These are phyloP conservation scores for Rhamnusium bicolor DNA, from an alignment of 2,888 invertebrate species.

Conservation along the genomic window DNA sequence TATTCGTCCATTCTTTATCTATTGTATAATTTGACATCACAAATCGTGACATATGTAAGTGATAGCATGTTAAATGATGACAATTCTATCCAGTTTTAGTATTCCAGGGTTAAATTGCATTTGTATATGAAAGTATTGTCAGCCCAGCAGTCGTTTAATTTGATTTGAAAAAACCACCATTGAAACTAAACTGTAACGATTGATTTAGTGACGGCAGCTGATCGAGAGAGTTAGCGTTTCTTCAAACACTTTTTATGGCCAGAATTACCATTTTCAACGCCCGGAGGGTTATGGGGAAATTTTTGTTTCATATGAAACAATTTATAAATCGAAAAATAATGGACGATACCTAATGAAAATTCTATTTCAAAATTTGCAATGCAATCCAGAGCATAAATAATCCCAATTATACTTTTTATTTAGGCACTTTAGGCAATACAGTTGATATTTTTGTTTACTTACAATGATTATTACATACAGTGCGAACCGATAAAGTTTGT, in stretches of 20 bases:
- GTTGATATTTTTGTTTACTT: neutral
- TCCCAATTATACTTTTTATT: neutral
- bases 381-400: neutral
- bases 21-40: too few relatives aligned
- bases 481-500: too few relatives aligned
- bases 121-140: too few relatives aligned
- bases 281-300: neutral
- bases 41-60: too few relatives aligned
- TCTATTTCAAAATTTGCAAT: constrained; percentile 9
- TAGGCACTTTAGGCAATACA: neutral
- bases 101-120: too few relatives aligned
- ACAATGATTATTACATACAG: too few relatives aligned
- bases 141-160: neutral
- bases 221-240: neutral
- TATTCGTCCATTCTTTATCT: too few relatives aligned
- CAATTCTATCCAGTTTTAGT: too few relatives aligned
- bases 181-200: neutral
- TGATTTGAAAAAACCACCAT: neutral
- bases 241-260: constrained; percentile 10
- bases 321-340: constrained; percentile 7
- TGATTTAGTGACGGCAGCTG: constrained; percentile 8
- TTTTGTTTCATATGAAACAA: neutral
- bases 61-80: too few relatives aligned
- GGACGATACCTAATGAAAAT: constrained; percentile 3
- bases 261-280: constrained; percentile 5